These are phyloP conservation scores for Bombus waltoni DNA, from an alignment of 1,140 invertebrate genomes.

Conservation along the genomic window DNA sequence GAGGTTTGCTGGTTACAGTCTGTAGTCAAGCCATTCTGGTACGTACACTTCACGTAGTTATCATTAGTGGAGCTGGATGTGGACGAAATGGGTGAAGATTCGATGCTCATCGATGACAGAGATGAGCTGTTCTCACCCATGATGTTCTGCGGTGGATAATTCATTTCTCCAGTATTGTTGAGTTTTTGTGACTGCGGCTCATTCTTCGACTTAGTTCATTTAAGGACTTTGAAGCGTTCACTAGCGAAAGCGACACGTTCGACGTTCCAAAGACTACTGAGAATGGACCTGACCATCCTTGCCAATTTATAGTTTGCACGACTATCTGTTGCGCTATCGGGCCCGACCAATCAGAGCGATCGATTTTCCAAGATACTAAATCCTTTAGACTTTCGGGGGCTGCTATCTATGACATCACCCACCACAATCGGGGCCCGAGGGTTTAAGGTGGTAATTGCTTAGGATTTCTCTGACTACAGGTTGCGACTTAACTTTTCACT, in stretches of 20 bases:
- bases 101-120: fast-evolving
- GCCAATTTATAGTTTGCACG: fast-evolving
- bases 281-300: fast-evolving
- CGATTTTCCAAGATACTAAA: fast-evolving
- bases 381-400: fast-evolving
- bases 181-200: too few species aligned
- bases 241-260: fast-evolving
- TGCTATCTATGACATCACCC: too few species aligned
- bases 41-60: fast-evolving
- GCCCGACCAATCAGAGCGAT: too few species aligned
- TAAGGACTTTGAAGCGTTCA: too few species aligned
- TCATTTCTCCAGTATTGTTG: fast-evolving
- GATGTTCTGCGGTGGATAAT: too few species aligned
- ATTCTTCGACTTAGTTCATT: too few species aligned
- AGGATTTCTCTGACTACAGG: too few species aligned
- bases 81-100: fast-evolving
- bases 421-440: too few species aligned
- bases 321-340: fast-evolving
- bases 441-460: too few species aligned
- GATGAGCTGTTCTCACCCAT: fast-evolving
- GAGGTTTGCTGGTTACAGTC: fast-evolving
- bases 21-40: fast-evolving
- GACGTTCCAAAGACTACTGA: fast-evolving
- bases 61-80: fast-evolving
- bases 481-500: too few species aligned